Evolutionary conservation across 2,888 invertebrate genomes (phyloP), one percentile per base, ranked within the genome.

Genomic region (Cybosia mesomella): DNA sequence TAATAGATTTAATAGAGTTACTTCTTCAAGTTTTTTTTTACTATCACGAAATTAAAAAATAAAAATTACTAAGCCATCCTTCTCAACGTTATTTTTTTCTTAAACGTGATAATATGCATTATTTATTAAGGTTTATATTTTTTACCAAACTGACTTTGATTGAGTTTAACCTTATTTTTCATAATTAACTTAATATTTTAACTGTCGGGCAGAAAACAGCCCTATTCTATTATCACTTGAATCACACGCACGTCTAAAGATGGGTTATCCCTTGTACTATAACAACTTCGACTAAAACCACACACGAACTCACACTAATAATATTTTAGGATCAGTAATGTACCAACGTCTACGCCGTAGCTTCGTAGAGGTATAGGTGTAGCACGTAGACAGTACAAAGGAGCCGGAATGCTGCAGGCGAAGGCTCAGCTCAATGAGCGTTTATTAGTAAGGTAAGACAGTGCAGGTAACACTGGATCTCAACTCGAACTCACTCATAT

Each of bases 321-420:
- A 36, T 13, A 36, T 49, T 49, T 9, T 8, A 8, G 5, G 49
- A 49, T 49, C 49, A 49, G 49, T n/a, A 9, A 49, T 2, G 63
- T 73, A 71, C 71, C 70, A 34, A 61, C 62, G 58, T 61, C 79
- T 81, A 79, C 83, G 73, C 2, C 72, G 75, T 75, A 77, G 73
- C 66, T 32, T 9, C 74, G 75, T 74, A 74, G 75, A 64, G 10
- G 21, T 70, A 77, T 75, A 77, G 72, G 57, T 59, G 66, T 71
- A 73, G 70, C 66, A 57, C 60, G 74, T 71, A 69, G 70, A 69
- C 64, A 13, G 24, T 58, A 32, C 11, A 21, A 60, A 21, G 15
- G 36, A 21, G 53, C 53, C 10, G 62, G 53, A 53, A 62, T 61
- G 60, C 43, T 18, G 58, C 58, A 24, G 5, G 22, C 13, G 49